These are phyloP conservation scores for Strigamia maritima DNA, from an alignment of 2,888 invertebrate genomes.

Conservation along the genomic window DNA sequence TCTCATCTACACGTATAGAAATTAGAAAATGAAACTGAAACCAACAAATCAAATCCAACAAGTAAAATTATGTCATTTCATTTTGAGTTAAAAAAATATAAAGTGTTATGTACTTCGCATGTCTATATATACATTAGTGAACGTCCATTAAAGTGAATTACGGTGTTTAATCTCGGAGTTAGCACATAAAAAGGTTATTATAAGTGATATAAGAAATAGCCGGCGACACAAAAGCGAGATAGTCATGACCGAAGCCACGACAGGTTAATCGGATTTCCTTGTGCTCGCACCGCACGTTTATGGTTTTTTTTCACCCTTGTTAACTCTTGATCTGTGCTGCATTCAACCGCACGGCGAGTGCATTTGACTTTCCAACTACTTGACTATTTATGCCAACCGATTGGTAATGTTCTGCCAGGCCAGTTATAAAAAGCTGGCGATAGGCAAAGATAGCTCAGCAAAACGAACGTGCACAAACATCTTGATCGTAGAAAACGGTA, in stretches of 20 bases:
- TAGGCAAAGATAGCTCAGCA: neutral
- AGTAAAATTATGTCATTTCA: no score
- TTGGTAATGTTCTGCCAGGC: neutral
- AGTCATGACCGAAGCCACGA: neutral
- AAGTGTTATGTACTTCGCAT: neutral
- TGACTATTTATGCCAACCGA: slow-evolving; percentile 3
- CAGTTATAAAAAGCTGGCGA: neutral
- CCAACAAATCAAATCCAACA: no score
- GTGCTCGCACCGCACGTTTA: slow-evolving; percentile 21
- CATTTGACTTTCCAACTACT: slow-evolving; percentile 1
- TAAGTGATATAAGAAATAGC: neutral
- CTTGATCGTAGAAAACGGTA: neutral
- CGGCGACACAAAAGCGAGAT: neutral
- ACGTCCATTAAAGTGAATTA: neutral
- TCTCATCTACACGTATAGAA: no score
- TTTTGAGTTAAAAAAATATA: no score
- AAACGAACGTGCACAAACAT: neutral
- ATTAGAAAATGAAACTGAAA: no score
- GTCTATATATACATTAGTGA: slow-evolving; percentile 7
- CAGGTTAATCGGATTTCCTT: slow-evolving; percentile 27
- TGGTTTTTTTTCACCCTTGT: neutral
- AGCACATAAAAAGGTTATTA: slow-evolving; percentile 24
- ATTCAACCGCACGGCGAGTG: neutral
- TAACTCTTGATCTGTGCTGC: slow-evolving; percentile 8
- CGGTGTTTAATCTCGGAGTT: neutral